These are phyloP conservation scores for Tricholaema leucomelas DNA, from an alignment of 2,113 vertebrate genomes.

Conservation along the genomic window DNA sequence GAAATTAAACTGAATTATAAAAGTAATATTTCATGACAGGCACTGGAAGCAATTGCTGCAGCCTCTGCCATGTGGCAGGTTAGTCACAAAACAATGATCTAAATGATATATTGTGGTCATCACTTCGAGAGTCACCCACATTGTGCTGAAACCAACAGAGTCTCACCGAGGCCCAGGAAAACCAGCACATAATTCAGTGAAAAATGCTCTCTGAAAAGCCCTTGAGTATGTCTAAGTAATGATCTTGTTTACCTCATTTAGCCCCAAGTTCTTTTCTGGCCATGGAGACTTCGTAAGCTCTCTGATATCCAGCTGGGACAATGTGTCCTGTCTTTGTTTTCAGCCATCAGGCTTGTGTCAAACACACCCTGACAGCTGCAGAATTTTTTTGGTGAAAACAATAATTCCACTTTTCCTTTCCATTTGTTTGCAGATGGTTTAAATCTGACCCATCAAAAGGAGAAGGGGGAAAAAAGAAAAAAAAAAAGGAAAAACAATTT, in stretches of 20 bases:
- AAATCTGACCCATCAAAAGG: constrained; percentile 73
- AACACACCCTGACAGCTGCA: constrained; percentile 82
- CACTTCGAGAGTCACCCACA: not conserved
- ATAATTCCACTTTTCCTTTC: constrained; percentile 75
- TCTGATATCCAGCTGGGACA: constrained; percentile 58
- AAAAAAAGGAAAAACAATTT: not conserved
- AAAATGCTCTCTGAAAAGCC: not conserved
- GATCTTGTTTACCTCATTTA: constrained; percentile 54
- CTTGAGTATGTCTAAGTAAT: constrained; percentile 10
- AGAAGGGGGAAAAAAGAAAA: not conserved
- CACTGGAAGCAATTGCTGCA: not conserved
- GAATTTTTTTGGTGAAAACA: constrained; percentile 72
- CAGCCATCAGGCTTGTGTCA: constrained; percentile 68
- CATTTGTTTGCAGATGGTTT: constrained; percentile 82
- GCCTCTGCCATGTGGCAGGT: not conserved
- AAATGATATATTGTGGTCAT: accelerated
- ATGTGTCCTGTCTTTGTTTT: constrained; percentile 64
- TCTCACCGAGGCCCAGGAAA: not conserved
- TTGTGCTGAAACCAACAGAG: not conserved
- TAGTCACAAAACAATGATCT: not conserved
- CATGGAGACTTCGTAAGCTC: not conserved
- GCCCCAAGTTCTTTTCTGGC: constrained; percentile 24
- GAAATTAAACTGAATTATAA: not conserved
- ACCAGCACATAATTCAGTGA: not conserved
- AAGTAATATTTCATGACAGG: not conserved